These are phyloP conservation scores for Toxotes lorentzi DNA, from an alignment of 2,797 vertebrate species.

Conservation along the genomic window DNA sequence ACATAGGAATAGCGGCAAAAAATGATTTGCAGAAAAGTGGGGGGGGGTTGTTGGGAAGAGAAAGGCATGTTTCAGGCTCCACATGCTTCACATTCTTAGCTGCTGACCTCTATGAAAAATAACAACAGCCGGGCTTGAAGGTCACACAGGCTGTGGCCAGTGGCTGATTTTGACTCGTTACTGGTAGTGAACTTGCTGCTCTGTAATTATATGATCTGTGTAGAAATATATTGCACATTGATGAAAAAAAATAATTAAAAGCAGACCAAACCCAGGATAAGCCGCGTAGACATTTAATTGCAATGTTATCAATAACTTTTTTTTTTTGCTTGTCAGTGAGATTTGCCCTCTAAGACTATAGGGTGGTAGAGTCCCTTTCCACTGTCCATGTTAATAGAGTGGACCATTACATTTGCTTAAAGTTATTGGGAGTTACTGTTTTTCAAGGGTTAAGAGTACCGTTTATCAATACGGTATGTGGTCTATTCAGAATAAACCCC, in stretches of 20 bases:
- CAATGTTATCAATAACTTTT: background rate
- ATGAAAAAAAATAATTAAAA: background rate
- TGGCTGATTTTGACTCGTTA: conserved; percentile 50
- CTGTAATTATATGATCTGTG: background rate
- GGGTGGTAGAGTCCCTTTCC: background rate
- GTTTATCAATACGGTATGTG: background rate
- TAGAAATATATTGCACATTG: background rate
- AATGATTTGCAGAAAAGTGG: conserved; percentile 40
- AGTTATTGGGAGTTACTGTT: background rate
- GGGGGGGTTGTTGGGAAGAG: conserved; percentile 66
- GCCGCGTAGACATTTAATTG: background rate
- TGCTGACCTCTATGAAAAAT: conserved; percentile 86
- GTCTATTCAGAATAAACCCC: background rate
- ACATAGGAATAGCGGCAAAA: conserved; percentile 18
- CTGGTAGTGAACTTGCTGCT: conserved; percentile 39
- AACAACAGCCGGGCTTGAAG: conserved; percentile 83
- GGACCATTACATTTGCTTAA: background rate
- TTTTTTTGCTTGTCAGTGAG: background rate
- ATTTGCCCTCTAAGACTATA: background rate
- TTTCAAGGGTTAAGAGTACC: background rate
- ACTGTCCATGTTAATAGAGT: background rate
- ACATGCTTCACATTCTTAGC: conserved; percentile 84
- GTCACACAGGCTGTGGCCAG: conserved; percentile 61
- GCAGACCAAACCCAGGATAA: background rate
- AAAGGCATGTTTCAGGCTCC: conserved; percentile 72